Percentiles rank a stretch among this genome's conserved stretches.
These are phyloP conservation scores for Orthosia gracilis DNA, from an alignment of 2,888 invertebrate genomes.

Conservation along the genomic window DNA sequence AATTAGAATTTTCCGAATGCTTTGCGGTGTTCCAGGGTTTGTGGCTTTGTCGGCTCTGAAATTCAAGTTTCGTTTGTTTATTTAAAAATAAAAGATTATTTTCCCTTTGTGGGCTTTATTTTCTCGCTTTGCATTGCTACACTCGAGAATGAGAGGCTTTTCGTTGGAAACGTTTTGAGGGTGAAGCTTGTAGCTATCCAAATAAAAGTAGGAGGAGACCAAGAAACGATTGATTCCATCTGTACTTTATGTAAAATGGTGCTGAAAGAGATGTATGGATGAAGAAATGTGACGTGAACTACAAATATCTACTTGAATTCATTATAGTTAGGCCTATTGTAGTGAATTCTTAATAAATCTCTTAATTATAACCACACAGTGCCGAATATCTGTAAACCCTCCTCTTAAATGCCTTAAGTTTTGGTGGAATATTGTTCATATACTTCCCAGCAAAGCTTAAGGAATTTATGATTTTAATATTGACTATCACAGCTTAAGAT, in stretches of 20 bases:
- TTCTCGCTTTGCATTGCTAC: slow-evolving; percentile 2
- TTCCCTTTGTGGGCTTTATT: slow-evolving; percentile 17
- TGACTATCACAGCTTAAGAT: background rate
- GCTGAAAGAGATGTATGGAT: background rate
- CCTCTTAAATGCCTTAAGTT: too few species aligned
- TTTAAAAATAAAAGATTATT: slow-evolving; percentile 28
- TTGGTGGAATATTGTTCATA: background rate
- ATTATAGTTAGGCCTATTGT: background rate
- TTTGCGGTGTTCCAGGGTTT: slow-evolving; percentile 44
- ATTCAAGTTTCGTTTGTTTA: slow-evolving; percentile 42
- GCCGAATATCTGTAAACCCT: too few species aligned
- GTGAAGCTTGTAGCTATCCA: background rate
- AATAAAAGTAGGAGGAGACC: background rate
- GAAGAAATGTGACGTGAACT: background rate
- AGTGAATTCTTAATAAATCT: background rate
- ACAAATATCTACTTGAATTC: background rate
- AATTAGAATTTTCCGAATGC: slow-evolving; percentile 58
- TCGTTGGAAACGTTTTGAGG: background rate
- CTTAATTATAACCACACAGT: background rate
- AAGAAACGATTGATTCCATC: background rate
- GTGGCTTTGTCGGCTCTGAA: slow-evolving; percentile 41
- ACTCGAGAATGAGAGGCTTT: background rate
- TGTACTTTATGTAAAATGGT: background rate
- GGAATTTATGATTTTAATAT: slow-evolving; percentile 11
- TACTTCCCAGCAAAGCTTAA: background rate